phyloP scores from a whole-genome alignment of 2,113 vertebrate species.

The Zosterops borbonicus region DNA sequence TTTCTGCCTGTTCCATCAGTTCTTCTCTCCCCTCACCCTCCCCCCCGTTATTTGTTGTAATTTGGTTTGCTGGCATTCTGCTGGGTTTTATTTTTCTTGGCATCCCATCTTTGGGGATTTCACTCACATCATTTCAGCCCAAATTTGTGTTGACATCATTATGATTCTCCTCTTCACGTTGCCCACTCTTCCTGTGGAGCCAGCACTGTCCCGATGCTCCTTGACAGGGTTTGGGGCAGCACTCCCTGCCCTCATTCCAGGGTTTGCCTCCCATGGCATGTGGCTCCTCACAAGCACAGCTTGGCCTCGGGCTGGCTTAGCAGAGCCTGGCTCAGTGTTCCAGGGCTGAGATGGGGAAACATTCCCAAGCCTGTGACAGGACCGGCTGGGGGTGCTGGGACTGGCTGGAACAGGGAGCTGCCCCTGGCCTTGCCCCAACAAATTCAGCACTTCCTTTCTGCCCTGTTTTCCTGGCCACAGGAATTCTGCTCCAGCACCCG shows the following conservation, averaged over 20 bases:
- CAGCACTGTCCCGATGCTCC: fast-evolving
- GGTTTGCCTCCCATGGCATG: fast-evolving
- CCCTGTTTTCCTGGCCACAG: not conserved
- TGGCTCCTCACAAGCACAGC: fast-evolving
- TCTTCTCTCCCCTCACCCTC: fast-evolving
- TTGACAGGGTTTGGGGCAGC: not conserved
- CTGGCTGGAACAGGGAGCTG: not conserved
- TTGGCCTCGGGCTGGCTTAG: not conserved
- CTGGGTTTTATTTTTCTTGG: conserved; percentile 47
- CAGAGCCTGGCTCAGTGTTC: not conserved
- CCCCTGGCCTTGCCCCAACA: fast-evolving
- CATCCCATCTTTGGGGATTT: conserved; percentile 25
- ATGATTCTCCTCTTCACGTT: not conserved
- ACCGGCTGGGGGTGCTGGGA: fast-evolving
- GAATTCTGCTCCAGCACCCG: not conserved
- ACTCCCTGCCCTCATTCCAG: not conserved
- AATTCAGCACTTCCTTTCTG: not conserved
- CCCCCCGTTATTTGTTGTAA: not conserved
- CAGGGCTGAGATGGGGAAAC: not conserved
- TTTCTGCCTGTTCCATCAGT: not conserved
- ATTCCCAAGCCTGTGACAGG: fast-evolving
- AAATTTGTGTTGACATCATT: not conserved
- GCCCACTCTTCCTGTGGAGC: fast-evolving
- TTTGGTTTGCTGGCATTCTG: not conserved
- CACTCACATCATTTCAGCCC: conserved; percentile 14